Evolutionary conservation across 2,888 invertebrate species (phyloP), one percentile per base, ranked within the genome.

Genomic region (Catotricha subobsoleta): DNA sequence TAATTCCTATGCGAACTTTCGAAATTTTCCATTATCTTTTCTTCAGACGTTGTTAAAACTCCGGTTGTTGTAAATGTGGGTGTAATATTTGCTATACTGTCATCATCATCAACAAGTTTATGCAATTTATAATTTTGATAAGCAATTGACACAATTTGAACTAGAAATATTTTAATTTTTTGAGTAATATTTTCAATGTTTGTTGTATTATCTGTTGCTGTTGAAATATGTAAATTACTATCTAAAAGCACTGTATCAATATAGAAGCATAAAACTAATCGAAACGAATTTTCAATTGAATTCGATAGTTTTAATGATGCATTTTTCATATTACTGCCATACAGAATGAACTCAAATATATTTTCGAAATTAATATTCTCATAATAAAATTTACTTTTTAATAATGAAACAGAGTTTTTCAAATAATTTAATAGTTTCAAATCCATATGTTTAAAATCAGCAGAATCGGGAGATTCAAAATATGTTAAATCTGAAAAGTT

Each of bases 241-340:
- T 46, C 9, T 28, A 40, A 18, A 48, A 47, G 40, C 44, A 49
- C 9, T 41, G 40, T 30, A 28, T 46, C 44, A 16, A 51, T 46
- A 12, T 49, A 48, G 10, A 50, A 48, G 28, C 48, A 49, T 9
- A 52, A 39, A 1, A 47, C 43, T 29, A 49, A 49, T 27, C 52
- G 41, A 13, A 48, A 43, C 1, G 48, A 47, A 40, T 50, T 44
- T 39, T 49, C 48, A 2, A 46, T 43, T 36, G 36, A 8, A 13
- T 9, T 16, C 5, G 42, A 38, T 8, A 44, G 25, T 21, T 33
- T 20, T 43, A 13, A 21, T 5, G 12, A 18, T 16, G 30, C 5
- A 12, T 16, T 21, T 15, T 20, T 30, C 2, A 7, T 3, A 12
- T 20, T 21, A 3, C n/a, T 6, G 3, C 46, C 48, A 33, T 49